Conservation (phyloP, 2,113 vertebrate genomes). For the Lophura nycthemera region DNA sequence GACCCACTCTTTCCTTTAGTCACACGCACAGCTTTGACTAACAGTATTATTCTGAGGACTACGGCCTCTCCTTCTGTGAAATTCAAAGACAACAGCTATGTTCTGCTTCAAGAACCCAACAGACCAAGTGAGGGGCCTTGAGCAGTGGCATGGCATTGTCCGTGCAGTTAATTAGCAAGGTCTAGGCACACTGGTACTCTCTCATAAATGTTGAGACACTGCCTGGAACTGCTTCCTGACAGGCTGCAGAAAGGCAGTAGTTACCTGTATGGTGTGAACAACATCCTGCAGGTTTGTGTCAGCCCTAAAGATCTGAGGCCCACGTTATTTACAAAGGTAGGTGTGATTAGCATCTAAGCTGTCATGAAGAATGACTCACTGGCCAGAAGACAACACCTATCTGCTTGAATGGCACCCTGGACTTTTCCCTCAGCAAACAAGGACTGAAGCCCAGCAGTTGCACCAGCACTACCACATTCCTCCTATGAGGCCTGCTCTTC, state of each 20-base stretch:
- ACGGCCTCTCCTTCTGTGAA: background rate
- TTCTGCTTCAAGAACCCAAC: background rate
- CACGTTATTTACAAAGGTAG: background rate
- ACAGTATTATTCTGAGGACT: background rate
- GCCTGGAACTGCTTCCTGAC: background rate
- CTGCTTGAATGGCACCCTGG: background rate
- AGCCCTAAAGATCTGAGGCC: background rate
- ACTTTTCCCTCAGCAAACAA: background rate
- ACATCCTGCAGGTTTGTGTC: background rate
- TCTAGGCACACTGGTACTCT: background rate
- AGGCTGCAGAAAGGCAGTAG: background rate
- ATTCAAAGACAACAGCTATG: background rate
- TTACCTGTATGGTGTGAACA: background rate
- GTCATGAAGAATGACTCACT: background rate
- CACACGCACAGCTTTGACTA: background rate
- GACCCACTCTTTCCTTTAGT: background rate
- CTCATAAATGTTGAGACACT: background rate
- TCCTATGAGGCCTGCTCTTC: background rate
- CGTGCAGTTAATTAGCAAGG: background rate
- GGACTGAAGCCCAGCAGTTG: background rate
- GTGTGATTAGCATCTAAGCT: background rate
- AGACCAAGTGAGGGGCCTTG: background rate
- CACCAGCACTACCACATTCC: too few relatives aligned
- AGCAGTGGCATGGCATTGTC: rapidly evolving
- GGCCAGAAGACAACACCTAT: background rate